Conservation (phyloP, 2,113 vertebrate genomes). For the Saccopteryx bilineata region DNA sequence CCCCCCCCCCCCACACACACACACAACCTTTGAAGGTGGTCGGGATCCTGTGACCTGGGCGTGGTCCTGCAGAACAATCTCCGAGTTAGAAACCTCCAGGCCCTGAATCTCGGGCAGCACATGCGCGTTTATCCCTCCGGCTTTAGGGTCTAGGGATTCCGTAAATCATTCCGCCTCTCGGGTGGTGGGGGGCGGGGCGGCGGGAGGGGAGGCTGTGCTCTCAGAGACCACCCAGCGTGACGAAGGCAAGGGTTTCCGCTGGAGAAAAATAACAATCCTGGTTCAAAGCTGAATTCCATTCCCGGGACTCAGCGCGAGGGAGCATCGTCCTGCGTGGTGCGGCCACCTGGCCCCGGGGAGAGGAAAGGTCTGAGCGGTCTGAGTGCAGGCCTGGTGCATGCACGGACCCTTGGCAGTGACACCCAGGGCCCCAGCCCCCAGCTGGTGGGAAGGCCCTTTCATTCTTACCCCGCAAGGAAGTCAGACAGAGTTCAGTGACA, state of each 20-base stretch:
- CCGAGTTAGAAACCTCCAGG: not conserved
- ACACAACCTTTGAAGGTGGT: not conserved
- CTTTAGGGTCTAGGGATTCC: conserved; percentile 49
- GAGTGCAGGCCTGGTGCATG: accelerated
- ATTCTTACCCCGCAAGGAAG: not conserved
- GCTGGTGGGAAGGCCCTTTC: not conserved
- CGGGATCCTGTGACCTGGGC: not conserved
- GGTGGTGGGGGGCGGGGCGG: too few species aligned
- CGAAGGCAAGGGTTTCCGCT: not conserved
- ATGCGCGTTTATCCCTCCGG: not conserved
- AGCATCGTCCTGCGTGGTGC: not conserved
- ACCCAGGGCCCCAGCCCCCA: not conserved
- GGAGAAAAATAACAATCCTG: conserved; percentile 25
- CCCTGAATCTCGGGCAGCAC: not conserved
- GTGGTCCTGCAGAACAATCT: not conserved
- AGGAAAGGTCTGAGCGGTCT: not conserved
- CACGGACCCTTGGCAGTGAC: not conserved
- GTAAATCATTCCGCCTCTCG: conserved; percentile 41
- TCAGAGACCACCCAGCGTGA: conserved; percentile 70
- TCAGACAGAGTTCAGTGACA: not conserved
- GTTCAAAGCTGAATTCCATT: not conserved
- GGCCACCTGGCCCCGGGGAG: not conserved
- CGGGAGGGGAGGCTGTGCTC: not conserved
- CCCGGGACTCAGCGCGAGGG: not conserved
- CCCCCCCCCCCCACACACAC: too few species aligned